Evolutionary conservation across 2,888 invertebrate genomes (phyloP).

Genomic region (Chalcosyrphus nemorum): DNA sequence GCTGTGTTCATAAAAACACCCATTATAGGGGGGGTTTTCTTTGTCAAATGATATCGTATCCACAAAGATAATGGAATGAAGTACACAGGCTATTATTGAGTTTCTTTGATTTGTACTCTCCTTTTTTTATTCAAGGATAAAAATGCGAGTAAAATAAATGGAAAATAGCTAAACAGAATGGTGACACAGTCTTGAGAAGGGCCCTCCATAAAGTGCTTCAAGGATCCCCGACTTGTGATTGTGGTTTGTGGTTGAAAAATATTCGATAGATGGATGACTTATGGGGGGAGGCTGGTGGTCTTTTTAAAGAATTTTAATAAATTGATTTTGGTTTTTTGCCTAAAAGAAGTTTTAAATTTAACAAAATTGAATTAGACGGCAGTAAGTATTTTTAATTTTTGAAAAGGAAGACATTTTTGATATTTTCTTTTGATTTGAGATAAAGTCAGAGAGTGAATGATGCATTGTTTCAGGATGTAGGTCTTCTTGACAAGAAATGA

Average conservation of each 20-base stretch:
- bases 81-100: not conserved
- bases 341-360: not conserved
- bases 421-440: not conserved
- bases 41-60: not conserved
- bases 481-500: too few relatives aligned
- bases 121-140: not conserved
- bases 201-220: not conserved
- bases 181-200: not conserved
- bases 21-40: not conserved
- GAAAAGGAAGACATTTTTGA: not conserved
- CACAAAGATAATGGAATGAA: not conserved
- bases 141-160: not conserved
- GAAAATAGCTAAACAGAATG: not conserved
- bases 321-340: not conserved
- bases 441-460: not conserved
- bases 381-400: too few relatives aligned
- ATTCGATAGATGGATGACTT: not conserved
- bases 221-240: not conserved
- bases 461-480: too few relatives aligned
- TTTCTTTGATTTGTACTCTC: conserved; percentile 4
- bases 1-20: not conserved
- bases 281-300: not conserved
- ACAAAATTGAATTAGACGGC: not conserved
- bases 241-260: not conserved
- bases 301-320: not conserved